Evolutionary conservation across 2,888 invertebrate species (phyloP), one percentile per base, ranked within the genome.

Genomic region (Euclidia mi): DNA sequence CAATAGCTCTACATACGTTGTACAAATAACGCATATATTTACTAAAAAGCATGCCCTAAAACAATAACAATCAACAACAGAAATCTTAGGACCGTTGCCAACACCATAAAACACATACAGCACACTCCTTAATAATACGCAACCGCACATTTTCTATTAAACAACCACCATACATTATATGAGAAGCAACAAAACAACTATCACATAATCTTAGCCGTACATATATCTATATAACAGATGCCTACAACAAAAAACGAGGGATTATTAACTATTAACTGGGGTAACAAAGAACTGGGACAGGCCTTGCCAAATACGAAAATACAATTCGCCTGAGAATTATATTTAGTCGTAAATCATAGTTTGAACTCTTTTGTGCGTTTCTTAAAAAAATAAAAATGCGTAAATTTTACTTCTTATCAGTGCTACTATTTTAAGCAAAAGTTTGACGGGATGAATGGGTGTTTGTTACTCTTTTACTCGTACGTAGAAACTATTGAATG

Each of bases 311-410:
- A 62, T 66, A 59, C 44, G 38, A 40, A 63, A 60, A 66, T 69
- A 79, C 75, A 81, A 72, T 76, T 65, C 72, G 60, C 56, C 66
- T 49, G 58, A 53, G 68, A 82, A 78, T 78, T 78, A 84, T 79
- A 75, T 78, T 75, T 64, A 67, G 72, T 82, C 81, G 77, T 88
- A 85, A 88, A 88, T 88, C 85, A 87, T 83, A 81, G 69, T 74
- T 74, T 61, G 71, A 65, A 47, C 57, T 69, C 74, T 74, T 78
- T 79, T 79, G 73, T 73, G 43, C 65, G 46, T 25, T 48, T 57
- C 68, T 61, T 68, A n/a, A n/a, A n/a, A n/a, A n/a, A n/a, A n/a
- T n/a, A n/a, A n/a, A n/a, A n/a, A n/a, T n/a, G n/a, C n/a, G n/a
- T n/a, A n/a, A n/a, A n/a, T n/a, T n/a, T n/a, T n/a, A n/a, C n/a